Evolutionary conservation across 2,888 invertebrate species (phyloP), one percentile per base, ranked within the genome.

Genomic region (Gymnocheta viridis): DNA sequence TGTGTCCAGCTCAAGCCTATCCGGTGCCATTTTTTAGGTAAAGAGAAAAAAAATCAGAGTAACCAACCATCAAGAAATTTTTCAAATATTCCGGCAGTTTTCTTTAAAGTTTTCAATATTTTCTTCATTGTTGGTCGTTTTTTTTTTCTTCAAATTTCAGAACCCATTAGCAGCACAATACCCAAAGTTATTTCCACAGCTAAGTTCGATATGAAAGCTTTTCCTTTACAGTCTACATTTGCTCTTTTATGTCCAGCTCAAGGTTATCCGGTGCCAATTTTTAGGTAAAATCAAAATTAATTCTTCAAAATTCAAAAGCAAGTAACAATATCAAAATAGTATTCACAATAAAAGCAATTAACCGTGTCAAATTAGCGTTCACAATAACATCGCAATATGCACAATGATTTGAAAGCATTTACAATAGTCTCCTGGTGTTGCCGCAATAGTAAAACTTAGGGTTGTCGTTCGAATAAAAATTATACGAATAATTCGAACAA

Each of bases 101-200:
- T 78, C 38, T 19, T 41, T 2, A 32, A 24, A 51, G 1, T 17
- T 38, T 38, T 32, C 0, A 47, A 6, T 17, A 41, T 44, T 10
- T 35, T 0, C 0, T 5, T 67, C 2, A 29, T 44, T 9, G 7
- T 29, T 41, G 38, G 17, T 1, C 0, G 0, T 17, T 64, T 12
- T 32, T 51, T 32, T 32, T 2, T 38, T 14, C 12, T 19, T 41
- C 1, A 47, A 66, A 44, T 82, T 89, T 56, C 92, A 95, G 95
- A 95, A 88, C 95, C 95, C 49, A 93, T 95, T 89, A 95, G 95
- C 92, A 95, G 95, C 89, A 93, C 95, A 44, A 93, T 94, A 87
- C 95, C 95, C 79, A 95, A 94, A 92, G 94, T 95, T 85, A 93
- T 94, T 56, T 93, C 93, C 87, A 93, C 88, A 12, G 90, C 91